Conservation (phyloP, 1,140 invertebrate genomes). For the Drosophila kurseongensis region DNA sequence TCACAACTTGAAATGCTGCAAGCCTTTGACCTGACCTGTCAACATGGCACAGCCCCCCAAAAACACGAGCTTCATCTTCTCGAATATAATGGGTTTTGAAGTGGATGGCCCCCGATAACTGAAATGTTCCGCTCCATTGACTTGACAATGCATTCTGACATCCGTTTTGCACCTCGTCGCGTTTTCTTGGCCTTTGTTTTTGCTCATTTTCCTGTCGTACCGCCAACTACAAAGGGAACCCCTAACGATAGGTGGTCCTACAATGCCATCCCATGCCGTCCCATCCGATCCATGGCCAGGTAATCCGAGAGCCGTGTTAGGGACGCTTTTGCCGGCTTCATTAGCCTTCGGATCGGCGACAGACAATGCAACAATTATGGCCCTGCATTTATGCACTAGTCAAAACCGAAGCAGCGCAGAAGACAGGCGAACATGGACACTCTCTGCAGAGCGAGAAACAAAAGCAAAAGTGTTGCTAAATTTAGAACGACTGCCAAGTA, state of each 20-base stretch:
- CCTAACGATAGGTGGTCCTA: conserved; percentile 37
- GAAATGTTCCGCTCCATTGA: conserved; percentile 40
- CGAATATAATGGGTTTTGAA: conserved; percentile 31
- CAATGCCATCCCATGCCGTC: conserved; percentile 1
- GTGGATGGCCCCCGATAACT: conserved; percentile 7
- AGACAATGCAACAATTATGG: conserved; percentile 75
- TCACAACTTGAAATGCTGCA: conserved; percentile 19
- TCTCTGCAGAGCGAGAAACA: conserved; percentile 43
- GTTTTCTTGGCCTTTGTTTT: conserved; percentile 27
- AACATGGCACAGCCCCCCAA: conserved; percentile 42
- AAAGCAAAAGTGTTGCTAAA: conserved; percentile 77
- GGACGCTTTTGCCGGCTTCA: conserved; percentile 56
- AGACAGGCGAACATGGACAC: conserved; percentile 22
- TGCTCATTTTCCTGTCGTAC: conserved; percentile 17
- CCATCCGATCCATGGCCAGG: conserved; percentile 3
- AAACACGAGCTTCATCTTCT: conserved; percentile 23
- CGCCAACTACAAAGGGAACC: conserved; percentile 42
- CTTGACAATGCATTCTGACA: conserved; percentile 45
- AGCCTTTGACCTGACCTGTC: conserved; percentile 56
- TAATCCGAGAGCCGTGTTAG: conserved; percentile 60
- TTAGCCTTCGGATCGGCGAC: conserved; percentile 50
- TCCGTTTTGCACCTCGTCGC: conserved; percentile 46
- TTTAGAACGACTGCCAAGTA: conserved; percentile 59
- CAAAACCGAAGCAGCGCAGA: conserved; percentile 33
- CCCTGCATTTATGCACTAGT: conserved; percentile 62